phyloP scores from a whole-genome alignment of 1,140 invertebrate species.

The Acyrthosiphon pisum region DNA sequence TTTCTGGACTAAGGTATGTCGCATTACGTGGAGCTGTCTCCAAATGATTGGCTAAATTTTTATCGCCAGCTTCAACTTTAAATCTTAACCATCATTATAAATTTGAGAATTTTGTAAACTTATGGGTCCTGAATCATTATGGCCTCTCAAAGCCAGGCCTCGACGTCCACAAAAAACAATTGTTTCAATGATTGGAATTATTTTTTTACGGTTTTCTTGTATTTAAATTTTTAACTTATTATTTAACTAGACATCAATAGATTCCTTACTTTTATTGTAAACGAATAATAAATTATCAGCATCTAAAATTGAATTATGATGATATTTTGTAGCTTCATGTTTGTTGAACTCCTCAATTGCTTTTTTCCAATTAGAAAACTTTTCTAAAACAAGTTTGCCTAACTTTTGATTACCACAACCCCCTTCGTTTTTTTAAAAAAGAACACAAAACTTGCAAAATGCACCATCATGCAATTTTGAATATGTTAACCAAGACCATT shows the following conservation, averaged over 20 bases:
- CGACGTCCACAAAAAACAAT: neutral
- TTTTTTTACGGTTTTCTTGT: neutral
- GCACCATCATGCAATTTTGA: too few relatives aligned
- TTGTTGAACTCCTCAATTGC: neutral
- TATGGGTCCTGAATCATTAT: neutral
- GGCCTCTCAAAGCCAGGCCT: neutral
- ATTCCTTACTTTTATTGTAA: neutral
- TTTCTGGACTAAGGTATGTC: too few relatives aligned
- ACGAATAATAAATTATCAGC: neutral
- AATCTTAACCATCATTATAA: too few relatives aligned
- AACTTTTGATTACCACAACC: neutral
- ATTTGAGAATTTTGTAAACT: neutral
- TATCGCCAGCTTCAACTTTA: too few relatives aligned
- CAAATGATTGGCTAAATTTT: too few relatives aligned
- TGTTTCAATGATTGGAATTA: neutral
- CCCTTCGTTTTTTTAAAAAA: too few relatives aligned
- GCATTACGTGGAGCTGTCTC: too few relatives aligned
- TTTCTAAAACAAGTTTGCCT: neutral
- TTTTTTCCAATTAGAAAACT: constrained; percentile 35
- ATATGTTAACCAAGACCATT: too few relatives aligned
- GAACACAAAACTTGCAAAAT: too few relatives aligned
- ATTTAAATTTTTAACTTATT: neutral
- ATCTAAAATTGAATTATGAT: neutral
- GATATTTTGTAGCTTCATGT: neutral
- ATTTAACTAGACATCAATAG: neutral